Evolutionary conservation across 2,888 invertebrate species (phyloP).

Genomic region (Rosalia funebris): DNA sequence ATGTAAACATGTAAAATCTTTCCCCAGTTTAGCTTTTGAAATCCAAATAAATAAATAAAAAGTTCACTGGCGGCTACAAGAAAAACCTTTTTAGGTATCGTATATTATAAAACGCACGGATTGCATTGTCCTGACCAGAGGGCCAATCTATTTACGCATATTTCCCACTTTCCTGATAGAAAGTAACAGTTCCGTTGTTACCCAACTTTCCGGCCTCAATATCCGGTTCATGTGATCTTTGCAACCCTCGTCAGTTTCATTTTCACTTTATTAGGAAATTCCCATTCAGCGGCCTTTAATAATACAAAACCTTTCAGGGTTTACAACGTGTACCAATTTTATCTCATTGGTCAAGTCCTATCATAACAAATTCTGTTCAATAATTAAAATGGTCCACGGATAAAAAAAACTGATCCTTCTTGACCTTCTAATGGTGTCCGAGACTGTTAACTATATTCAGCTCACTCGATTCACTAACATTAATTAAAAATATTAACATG

Average conservation of each 20-base stretch:
- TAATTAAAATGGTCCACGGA: neutral
- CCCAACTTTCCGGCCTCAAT: constrained; percentile 52
- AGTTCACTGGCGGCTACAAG: constrained; percentile 9
- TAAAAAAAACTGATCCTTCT: neutral
- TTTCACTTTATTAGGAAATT: constrained; percentile 49
- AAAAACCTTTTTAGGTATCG: constrained; percentile 19
- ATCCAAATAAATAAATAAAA: constrained; percentile 17
- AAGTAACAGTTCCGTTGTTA: constrained; percentile 50
- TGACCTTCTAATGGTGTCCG: neutral
- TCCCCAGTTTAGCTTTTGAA: constrained; percentile 9
- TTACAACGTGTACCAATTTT: constrained; percentile 14
- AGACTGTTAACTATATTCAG: no score
- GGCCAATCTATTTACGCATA: constrained; percentile 51
- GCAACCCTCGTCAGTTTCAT: constrained; percentile 42
- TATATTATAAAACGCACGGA: constrained; percentile 18
- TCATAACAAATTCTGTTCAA: constrained; percentile 14
- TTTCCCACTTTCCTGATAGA: constrained; percentile 53
- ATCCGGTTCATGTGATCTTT: constrained; percentile 47
- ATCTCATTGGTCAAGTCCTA: constrained; percentile 10
- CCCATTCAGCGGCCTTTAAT: constrained; percentile 17
- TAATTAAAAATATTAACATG: no score
- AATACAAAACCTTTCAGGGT: constrained; percentile 13
- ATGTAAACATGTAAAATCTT: neutral
- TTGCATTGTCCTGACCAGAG: constrained; percentile 38
- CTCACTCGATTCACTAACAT: no score